These are phyloP conservation scores for Drosophila bocqueti DNA, from an alignment of 1,140 invertebrate genomes.

Conservation along the genomic window DNA sequence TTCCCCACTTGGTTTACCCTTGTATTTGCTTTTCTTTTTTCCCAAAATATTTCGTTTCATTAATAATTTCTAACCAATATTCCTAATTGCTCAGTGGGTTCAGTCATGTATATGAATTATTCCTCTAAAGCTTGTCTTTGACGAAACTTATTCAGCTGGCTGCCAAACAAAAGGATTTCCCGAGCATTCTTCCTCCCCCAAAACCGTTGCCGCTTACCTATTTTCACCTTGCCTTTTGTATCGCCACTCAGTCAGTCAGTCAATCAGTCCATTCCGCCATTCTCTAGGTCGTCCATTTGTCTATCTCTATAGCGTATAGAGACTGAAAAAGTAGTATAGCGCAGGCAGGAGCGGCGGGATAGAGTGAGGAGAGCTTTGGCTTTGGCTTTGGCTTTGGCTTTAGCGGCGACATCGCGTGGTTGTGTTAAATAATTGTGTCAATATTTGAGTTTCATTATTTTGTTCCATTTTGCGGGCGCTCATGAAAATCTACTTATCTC, in stretches of 20 bases:
- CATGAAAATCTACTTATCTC: conserved; percentile 56
- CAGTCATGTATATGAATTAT: conserved; percentile 36
- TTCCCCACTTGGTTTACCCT: background rate
- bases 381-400: conserved; percentile 28
- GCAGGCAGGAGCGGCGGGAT: conserved; percentile 9
- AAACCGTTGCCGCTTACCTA: background rate
- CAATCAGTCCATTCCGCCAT: conserved; percentile 33
- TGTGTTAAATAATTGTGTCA: conserved; percentile 81
- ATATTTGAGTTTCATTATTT: conserved; percentile 76
- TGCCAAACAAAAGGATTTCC: conserved; percentile 38
- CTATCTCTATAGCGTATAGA: conserved; percentile 9
- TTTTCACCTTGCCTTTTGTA: conserved; percentile 31
- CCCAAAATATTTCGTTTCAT: conserved; percentile 16
- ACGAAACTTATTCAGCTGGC: conserved; percentile 26
- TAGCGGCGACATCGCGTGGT: conserved; percentile 73
- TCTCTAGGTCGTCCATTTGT: conserved; percentile 53
- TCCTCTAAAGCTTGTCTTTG: conserved; percentile 21
- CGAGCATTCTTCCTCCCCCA: background rate
- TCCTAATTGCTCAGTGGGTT: conserved; percentile 40
- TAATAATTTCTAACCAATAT: conserved; percentile 16
- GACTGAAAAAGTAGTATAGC: conserved; percentile 9
- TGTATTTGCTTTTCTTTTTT: background rate
- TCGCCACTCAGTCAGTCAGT: conserved; percentile 16
- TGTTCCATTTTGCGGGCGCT: conserved; percentile 61
- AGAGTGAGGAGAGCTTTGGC: conserved; percentile 20